Evolutionary conservation across 2,797 vertebrate species (phyloP).

Genomic region (Sebastes steindachneri): DNA sequence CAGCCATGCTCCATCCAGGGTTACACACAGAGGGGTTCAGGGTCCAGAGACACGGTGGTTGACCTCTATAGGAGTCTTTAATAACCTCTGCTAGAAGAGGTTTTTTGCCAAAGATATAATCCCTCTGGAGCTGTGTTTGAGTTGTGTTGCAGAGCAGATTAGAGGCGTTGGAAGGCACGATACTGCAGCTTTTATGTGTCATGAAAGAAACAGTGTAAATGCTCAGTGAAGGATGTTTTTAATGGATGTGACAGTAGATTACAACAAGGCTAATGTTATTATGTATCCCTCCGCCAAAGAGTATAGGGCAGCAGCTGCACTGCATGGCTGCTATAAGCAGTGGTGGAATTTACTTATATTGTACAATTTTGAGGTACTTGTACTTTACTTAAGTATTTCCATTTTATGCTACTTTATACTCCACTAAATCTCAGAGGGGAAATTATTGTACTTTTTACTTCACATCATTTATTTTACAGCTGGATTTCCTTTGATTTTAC

Average conservation of each 20-base stretch:
- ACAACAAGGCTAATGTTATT: neutral
- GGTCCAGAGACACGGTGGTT: neutral
- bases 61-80: constrained; percentile 5
- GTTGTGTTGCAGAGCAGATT: neutral
- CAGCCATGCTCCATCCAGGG: constrained; percentile 4
- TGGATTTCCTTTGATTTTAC: no score
- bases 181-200: neutral
- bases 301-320: neutral
- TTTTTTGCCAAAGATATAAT: neutral
- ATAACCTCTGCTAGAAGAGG: neutral
- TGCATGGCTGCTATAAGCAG: neutral
- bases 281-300: neutral
- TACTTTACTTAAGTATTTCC: no score
- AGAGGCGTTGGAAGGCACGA: neutral
- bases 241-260: neutral
- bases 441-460: no score
- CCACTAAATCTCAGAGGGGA: no score
- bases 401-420: no score
- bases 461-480: no score
- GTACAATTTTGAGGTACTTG: no score
- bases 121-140: neutral
- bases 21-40: neutral
- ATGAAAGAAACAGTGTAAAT: neutral
- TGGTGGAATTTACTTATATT: no score
- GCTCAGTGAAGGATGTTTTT: neutral